Evolutionary conservation across 2,113 vertebrate species (phyloP), one percentile per base, ranked within the genome.

Genomic region (Irena cyanogastra): DNA sequence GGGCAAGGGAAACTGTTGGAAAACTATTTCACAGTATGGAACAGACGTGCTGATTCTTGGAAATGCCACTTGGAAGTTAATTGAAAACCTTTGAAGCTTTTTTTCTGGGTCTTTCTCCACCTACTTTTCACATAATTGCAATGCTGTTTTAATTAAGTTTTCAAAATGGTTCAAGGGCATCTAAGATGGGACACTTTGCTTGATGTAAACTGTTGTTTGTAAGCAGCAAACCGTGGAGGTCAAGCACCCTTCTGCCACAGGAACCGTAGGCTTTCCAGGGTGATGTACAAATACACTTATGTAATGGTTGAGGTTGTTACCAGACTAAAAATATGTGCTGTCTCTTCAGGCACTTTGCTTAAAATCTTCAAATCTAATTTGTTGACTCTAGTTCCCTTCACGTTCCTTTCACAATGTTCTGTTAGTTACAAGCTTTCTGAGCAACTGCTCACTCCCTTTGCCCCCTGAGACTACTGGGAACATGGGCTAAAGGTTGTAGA

Each of bases 401-500:
- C 37, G 50, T 89, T 83, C 26, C 56, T 94, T 94, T 84, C 77
- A 88, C 71, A 90, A 72, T 54, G 33, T 64, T 35, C 57, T 86
- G 50, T 76, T 93, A 75, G 80, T 92, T 93, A 56, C 16, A 92
- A 57, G 64, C 28, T 87, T 80, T 76, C 47, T 92, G 76, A 96
- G 81, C 47, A 70, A 70, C 81, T 93, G 84, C 82, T 82, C 60
- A 14, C 41, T 96, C 66, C 31, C 71, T 88, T 94, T 87, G 72
- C 70, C 95, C 85, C 89, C 60, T 83, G 91, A 95, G 91, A 94
- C 63, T 47, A 68, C 30, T 57, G 76, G 60, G 80, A 94, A 89
- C 90, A 52, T 2, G 28, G 95, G 87, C 66, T 96, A 88, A 94
- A 93, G 82, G 90, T 80, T 97, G 76, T 81, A 90, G 82, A 68